These are phyloP conservation scores for Cherax destructor DNA, from an alignment of 1,140 invertebrate species.

Conservation along the genomic window DNA sequence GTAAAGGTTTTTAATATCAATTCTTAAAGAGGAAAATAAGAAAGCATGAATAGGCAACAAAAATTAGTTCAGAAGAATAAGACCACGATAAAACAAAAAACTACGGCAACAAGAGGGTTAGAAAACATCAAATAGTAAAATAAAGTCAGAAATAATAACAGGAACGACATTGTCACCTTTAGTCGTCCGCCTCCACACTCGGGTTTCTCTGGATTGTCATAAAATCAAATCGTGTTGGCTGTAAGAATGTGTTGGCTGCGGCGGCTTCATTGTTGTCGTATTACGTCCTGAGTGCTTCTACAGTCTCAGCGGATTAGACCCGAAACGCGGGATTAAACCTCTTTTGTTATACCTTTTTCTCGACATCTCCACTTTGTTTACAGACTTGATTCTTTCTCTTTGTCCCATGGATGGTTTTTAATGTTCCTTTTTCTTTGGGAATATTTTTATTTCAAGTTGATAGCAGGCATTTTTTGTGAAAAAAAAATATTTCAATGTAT, in stretches of 20 bases:
- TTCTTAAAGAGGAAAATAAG: too few relatives aligned
- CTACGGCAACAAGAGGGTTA: too few relatives aligned
- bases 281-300: slow-evolving; percentile 1
- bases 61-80: too few relatives aligned
- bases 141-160: too few relatives aligned
- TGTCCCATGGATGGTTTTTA: not conserved
- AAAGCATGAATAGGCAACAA: too few relatives aligned
- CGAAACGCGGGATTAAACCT: not conserved
- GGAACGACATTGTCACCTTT: not conserved
- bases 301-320: not conserved
- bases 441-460: too few relatives aligned
- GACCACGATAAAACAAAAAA: too few relatives aligned
- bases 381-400: not conserved
- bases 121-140: too few relatives aligned
- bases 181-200: not conserved
- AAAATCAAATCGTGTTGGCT: slow-evolving; percentile 13
- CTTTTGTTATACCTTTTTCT: slow-evolving; percentile 20
- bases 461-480: too few relatives aligned
- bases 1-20: too few relatives aligned
- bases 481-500: too few relatives aligned
- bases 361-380: not conserved
- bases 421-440: too few relatives aligned
- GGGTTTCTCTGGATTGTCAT: slow-evolving; percentile 12
- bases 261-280: slow-evolving; percentile 40
- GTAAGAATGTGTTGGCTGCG: not conserved